Conservation (phyloP, 2,797 vertebrate genomes). For the Buphagus erythrorhynchus region DNA sequence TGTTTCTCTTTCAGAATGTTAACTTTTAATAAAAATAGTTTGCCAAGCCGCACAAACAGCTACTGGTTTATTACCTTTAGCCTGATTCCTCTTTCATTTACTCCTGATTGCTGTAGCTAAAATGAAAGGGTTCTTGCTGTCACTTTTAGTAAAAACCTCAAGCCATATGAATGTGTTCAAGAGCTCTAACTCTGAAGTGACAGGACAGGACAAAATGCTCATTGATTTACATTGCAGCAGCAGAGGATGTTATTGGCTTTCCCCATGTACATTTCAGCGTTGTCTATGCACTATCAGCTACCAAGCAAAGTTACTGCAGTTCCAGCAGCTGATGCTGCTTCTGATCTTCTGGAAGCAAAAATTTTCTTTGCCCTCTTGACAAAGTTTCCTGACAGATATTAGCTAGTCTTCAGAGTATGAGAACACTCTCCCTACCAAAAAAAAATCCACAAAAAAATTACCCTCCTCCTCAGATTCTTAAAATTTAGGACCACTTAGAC, state of each 20-base stretch:
- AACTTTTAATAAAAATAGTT: neutral
- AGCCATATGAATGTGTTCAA: neutral
- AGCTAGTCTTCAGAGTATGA: neutral
- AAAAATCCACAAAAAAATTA: neutral
- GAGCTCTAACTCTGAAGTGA: neutral
- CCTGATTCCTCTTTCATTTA: neutral
- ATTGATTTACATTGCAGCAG: neutral
- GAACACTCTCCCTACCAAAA: too few relatives aligned
- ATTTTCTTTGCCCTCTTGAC: neutral
- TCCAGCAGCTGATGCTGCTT: neutral
- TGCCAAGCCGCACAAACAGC: neutral
- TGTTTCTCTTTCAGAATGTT: neutral
- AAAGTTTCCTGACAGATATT: neutral
- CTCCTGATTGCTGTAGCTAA: neutral
- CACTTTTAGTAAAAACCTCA: neutral
- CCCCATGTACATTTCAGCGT: neutral
- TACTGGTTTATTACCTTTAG: neutral
- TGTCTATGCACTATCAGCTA: neutral
- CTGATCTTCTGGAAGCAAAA: neutral
- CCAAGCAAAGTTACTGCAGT: neutral
- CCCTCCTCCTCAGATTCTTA: accelerated
- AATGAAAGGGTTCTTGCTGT: neutral
- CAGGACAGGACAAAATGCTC: neutral
- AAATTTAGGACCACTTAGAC: neutral
- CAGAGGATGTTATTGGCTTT: neutral